Percentiles rank a stretch among this genome's conserved stretches.
Evolutionary conservation across 2,113 vertebrate genomes (phyloP).

Genomic region (Semicossyphus pulcher): DNA sequence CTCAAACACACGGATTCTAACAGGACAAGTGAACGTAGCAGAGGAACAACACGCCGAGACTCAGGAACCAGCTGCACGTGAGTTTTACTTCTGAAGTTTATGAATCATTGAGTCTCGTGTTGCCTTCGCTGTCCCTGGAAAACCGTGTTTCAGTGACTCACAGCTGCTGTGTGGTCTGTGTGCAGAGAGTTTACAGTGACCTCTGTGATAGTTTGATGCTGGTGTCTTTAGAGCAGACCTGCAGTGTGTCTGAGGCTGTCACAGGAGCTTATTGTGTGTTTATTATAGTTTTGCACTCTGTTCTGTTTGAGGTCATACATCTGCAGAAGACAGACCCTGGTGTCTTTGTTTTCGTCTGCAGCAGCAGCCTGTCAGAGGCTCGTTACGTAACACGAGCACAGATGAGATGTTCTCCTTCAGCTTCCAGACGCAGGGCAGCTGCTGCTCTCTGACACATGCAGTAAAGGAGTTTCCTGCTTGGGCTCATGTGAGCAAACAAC

Average conservation of each 20-base stretch:
- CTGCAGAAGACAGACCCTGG: background rate
- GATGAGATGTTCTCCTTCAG: background rate
- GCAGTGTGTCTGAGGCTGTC: no score
- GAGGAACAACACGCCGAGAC: background rate
- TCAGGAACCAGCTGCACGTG: conserved; percentile 3
- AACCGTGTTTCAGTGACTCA: background rate
- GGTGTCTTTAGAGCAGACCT: background rate
- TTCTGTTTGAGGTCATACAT: no score
- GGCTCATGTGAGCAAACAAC: no score
- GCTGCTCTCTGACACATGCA: background rate
- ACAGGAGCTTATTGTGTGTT: no score
- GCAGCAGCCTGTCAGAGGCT: background rate
- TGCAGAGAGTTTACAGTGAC: background rate
- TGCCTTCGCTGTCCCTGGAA: conserved; percentile 1
- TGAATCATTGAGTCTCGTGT: background rate
- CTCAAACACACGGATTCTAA: background rate
- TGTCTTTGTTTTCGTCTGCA: background rate
- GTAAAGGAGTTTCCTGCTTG: background rate
- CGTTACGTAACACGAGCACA: background rate
- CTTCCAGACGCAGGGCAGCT: conserved; percentile 1
- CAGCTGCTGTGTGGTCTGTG: no score
- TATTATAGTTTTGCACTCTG: no score
- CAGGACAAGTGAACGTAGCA: conserved; percentile 5
- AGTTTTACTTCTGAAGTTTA: background rate
- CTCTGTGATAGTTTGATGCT: no score